Evolutionary conservation across 1,140 invertebrate species (phyloP).

Genomic region (Lithobius niger): DNA sequence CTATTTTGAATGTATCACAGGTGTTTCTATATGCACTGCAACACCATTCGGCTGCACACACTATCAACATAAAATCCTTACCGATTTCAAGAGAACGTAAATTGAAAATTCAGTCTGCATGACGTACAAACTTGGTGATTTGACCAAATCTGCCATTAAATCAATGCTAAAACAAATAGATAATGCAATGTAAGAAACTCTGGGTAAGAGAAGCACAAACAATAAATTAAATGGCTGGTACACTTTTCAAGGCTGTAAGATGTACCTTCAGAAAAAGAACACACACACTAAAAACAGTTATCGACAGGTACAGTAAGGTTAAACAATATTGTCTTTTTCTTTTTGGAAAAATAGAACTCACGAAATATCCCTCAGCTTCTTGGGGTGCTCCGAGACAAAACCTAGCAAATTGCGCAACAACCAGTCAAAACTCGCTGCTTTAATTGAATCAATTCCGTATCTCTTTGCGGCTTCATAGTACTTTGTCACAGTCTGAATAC

Average conservation of each 20-base stretch:
- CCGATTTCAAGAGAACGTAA: constrained; percentile 50
- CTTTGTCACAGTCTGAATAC: constrained; percentile 44
- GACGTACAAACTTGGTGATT: constrained; percentile 51
- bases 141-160: constrained; percentile 49
- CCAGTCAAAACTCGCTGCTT: constrained; percentile 50
- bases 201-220: too few relatives aligned
- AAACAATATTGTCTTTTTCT: not conserved
- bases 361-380: constrained; percentile 42
- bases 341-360: constrained; percentile 16
- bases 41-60: too few relatives aligned
- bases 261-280: too few relatives aligned
- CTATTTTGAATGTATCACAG: too few relatives aligned
- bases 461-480: constrained; percentile 52
- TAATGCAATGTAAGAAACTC: not conserved
- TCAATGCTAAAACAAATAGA: constrained; percentile 32
- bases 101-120: constrained; percentile 70
- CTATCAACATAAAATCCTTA: too few relatives aligned
- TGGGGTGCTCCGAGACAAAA: constrained; percentile 40
- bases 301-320: too few relatives aligned
- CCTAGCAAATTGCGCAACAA: constrained; percentile 51
- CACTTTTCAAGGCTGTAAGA: too few relatives aligned
- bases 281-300: too few relatives aligned
- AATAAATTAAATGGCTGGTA: too few relatives aligned
- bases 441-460: constrained; percentile 50
- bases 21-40: too few relatives aligned